Evolutionary conservation across 2,888 invertebrate genomes (phyloP).

Genomic region (Oegoconia quadripuncta): DNA sequence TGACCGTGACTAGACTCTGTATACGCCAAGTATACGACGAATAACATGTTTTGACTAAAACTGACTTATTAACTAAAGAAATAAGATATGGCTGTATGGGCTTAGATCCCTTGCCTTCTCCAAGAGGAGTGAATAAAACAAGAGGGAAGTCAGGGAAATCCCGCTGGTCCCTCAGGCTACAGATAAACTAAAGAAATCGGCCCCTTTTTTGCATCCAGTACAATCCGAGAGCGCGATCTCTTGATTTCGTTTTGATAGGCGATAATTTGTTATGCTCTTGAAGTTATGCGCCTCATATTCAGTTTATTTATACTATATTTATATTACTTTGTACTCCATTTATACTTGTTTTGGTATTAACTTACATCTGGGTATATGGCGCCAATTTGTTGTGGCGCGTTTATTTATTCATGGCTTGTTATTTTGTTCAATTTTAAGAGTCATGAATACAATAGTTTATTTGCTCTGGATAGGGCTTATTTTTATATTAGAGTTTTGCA

Average conservation of each 20-base stretch:
- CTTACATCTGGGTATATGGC: neutral
- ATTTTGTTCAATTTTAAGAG: neutral
- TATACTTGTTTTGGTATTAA: slow-evolving; percentile 1
- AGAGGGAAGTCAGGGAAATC: too few species aligned
- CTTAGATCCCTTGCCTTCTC: too few species aligned
- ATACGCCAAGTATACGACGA: too few species aligned
- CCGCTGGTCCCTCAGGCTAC: too few species aligned
- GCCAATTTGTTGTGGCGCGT: slow-evolving; percentile 11
- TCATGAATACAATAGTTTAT: neutral
- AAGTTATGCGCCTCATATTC: slow-evolving; percentile 33
- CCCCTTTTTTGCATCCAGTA: slow-evolving; percentile 10
- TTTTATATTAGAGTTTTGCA: too few species aligned
- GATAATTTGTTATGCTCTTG: slow-evolving; percentile 58
- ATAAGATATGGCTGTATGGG: too few species aligned
- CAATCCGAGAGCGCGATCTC: slow-evolving; percentile 29
- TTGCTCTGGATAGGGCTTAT: too few species aligned
- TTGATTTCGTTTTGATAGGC: slow-evolving; percentile 70
- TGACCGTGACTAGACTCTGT: too few species aligned
- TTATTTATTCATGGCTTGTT: slow-evolving; percentile 7
- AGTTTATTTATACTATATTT: slow-evolving; percentile 21
- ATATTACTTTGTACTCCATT: slow-evolving; percentile 2
- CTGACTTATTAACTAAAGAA: too few species aligned
- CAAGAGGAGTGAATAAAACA: too few species aligned
- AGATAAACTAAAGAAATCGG: too few species aligned
- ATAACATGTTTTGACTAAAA: too few species aligned